These are phyloP conservation scores for Oryzias melastigma DNA, from an alignment of 2,113 vertebrate genomes.

Conservation along the genomic window DNA sequence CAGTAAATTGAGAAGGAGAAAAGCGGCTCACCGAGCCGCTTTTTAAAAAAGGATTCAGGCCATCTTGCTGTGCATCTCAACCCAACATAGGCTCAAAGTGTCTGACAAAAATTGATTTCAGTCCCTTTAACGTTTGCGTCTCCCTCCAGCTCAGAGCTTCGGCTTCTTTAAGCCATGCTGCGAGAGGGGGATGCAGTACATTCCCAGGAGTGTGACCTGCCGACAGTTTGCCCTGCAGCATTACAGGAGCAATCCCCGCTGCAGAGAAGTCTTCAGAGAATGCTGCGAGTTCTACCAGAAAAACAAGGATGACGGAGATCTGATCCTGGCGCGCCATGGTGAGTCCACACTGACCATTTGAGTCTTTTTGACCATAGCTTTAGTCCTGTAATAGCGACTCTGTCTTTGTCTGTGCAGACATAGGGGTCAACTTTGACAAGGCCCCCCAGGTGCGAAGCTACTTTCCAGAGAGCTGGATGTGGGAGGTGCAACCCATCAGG, in stretches of 20 bases:
- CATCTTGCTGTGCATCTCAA: no score
- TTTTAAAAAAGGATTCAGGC: no score
- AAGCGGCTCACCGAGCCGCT: no score
- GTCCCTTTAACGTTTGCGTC: background rate
- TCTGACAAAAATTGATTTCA: no score
- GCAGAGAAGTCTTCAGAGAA: constrained; percentile 55
- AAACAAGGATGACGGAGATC: background rate
- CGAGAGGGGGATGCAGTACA: constrained; percentile 55
- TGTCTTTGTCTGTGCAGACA: constrained; percentile 62
- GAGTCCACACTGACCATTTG: constrained; percentile 45
- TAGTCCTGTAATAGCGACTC: background rate
- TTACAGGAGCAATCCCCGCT: fast-evolving
- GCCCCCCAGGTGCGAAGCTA: constrained; percentile 83
- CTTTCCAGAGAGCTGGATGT: constrained; percentile 96
- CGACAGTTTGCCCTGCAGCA: constrained; percentile 13
- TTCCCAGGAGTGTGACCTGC: constrained; percentile 71
- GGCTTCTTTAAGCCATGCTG: constrained; percentile 54
- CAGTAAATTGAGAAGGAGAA: no score
- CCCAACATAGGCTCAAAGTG: no score
- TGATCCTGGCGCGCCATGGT: constrained; percentile 78
- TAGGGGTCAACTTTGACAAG: constrained; percentile 68
- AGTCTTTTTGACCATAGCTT: background rate
- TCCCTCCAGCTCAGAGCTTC: background rate
- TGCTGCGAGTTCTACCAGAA: constrained; percentile 76
- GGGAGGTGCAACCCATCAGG: constrained; percentile 83